Evolutionary conservation across 2,888 invertebrate species (phyloP).

Genomic region (Orgyia antiqua): DNA sequence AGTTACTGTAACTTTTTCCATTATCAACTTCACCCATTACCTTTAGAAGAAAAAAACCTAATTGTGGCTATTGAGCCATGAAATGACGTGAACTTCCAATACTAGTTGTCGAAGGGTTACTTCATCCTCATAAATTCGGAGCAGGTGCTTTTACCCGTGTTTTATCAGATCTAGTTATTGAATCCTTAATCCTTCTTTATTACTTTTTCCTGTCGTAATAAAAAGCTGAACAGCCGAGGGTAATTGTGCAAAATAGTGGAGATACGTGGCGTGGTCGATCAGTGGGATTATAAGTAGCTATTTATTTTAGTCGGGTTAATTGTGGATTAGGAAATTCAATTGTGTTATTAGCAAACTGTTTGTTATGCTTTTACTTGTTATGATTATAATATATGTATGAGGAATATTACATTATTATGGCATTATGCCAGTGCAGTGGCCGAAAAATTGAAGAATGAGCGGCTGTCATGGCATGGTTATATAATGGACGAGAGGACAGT

Average conservation of each 20-base stretch:
- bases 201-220: constrained; percentile 40
- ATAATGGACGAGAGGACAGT: no score
- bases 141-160: constrained; percentile 35
- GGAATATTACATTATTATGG: no score
- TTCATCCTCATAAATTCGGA: constrained; percentile 37
- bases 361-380: no score
- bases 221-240: constrained; percentile 32
- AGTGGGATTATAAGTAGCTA: constrained; percentile 12
- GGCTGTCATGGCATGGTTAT: no score
- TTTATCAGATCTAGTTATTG: constrained; percentile 58
- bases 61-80: constrained; percentile 24
- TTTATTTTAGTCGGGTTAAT: constrained; percentile 17
- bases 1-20: no score
- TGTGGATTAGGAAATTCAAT: constrained; percentile 9
- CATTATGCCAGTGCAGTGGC: no score
- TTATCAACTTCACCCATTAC: constrained; percentile 10
- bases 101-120: constrained; percentile 36
- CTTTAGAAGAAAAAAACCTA: constrained; percentile 22
- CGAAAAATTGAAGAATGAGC: no score
- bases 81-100: constrained; percentile 30
- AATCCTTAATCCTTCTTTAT: constrained; percentile 61
- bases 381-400: no score
- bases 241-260: constrained; percentile 36
- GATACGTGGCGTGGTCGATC: constrained; percentile 13
- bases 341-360: no score